Base-by-base conservation (phyloP, 2,113 vertebrate genomes). In the Chlamydotis undulata region DNA sequence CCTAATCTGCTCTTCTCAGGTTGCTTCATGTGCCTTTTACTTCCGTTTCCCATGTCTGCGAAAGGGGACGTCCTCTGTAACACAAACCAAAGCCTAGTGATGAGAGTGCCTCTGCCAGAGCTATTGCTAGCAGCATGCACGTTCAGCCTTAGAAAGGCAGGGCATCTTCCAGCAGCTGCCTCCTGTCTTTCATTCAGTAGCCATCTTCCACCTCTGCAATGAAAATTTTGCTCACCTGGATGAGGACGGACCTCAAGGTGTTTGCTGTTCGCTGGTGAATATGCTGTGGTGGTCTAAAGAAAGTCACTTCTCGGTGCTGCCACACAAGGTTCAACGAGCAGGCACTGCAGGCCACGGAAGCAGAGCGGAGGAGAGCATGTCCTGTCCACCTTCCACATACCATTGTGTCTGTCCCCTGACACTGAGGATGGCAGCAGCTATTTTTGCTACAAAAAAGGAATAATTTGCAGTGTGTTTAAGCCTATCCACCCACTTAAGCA, bases 281-380 rank as follows among this genome's bases (percentile, higher is more conserved):
- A 6, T 3, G 31, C 39, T 50, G 18, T 5, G 41, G 28, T 19
- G 17, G 7, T 43, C 65, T 23, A 41, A 25, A 81, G 56, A 59
- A 65, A 39, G 41, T 14, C 31, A 14, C 15, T 43, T 43, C n/a
- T 7, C 7, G 43, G n/a, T 61, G 47, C 18, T 43, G 45, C 45
- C 57, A 8, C 4, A 10, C 0, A 2, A 67, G 41, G 33, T 26
- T n/a, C 39, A 24, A 11, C 2, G 8, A 9, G 9, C 43, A 23
- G 55, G 31, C 29, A n/a, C 19, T 5, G 35, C 1, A 2, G 14
- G 50, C 22, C 60, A 5, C 16, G 52, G 53, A 50, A 67, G 61
- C 12, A 14, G 53, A 45, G 49, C 1, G 0, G 47, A 73, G 68
- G 43, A 19, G 60, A 70, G 4, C 31, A 9, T 1, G 7, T 26